Evolutionary conservation across 2,888 invertebrate genomes (phyloP), one percentile per base, ranked within the genome.

Genomic region (Eupeodes latifasciatus): DNA sequence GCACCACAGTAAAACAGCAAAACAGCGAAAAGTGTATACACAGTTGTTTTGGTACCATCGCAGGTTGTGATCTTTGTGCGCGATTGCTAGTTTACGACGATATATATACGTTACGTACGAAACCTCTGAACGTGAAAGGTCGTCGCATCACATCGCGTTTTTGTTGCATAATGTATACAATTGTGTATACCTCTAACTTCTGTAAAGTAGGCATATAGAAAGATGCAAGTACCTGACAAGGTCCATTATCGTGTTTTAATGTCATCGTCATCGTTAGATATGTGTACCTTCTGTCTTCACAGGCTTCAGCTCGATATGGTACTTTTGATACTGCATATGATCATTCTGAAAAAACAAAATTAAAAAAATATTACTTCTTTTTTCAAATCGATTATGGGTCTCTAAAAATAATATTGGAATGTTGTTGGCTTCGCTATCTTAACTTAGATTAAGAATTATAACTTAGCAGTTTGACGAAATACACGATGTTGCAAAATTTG

Each of bases 51-150:
- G 81, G 27, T 27, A 27, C 27, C 27, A 27, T 62, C 77, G 74
- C 83, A 78, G 88, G 85, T 88, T 88, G 85, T 88, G 88, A 88
- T 88, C 88, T 85, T 85, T 81, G 81, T 85, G 78, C 84, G 83
- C 77, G 80, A 81, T 81, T 84, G 83, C 80, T 83, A 72, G 72
- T 72, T 83, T 88, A 78, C 77, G 77, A 27, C 27, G 27, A 27
- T 27, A 27, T 27, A 27, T 27, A 27, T 27, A 27, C 27, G 27
- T 27, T 27, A 27, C 27, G 27, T 27, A 27, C 27, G 27, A 27
- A 78, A 81, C 78, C 78, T 34, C n/a, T 53, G 77, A 74, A 85
- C 81, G 88, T 88, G 88, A 88, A 85, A 88, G 88, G 88, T 85
- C 88, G 81, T 78, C 62, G 62, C 16, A 44, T 57, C 19, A 44